phyloP scores from a whole-genome alignment of 1,140 invertebrate genomes.

The Bombyx mori region ASM3026992v2 NC_085122.1:9585001-9585500 shows the following conservation, averaged over 20 bases:
- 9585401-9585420: constrained; percentile 73
- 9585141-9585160: constrained; percentile 76
- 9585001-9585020: constrained; percentile 74
- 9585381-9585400: constrained; percentile 79
- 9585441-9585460: constrained; percentile 33
- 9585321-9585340: constrained; percentile 79
- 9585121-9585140: constrained; percentile 73
- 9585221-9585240: constrained; percentile 34
- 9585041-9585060: constrained; percentile 52
- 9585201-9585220: constrained; percentile 32
- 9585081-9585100: constrained; percentile 78
- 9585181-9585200: constrained; percentile 72
- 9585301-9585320: constrained; percentile 79
- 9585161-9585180: constrained; percentile 79
- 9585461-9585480: constrained; percentile 20
- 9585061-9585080: constrained; percentile 69
- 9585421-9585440: constrained; percentile 31
- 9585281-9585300: constrained; percentile 79
- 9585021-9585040: constrained; percentile 67
- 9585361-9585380: constrained; percentile 80
- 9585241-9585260: constrained; percentile 86
- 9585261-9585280: constrained; percentile 82
- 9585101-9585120: constrained; percentile 81
- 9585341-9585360: constrained; percentile 79
- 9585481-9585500: constrained; percentile 35